phyloP scores from a whole-genome alignment of 2,888 invertebrate species.

The Lasioglossum pauxillum region DNA sequence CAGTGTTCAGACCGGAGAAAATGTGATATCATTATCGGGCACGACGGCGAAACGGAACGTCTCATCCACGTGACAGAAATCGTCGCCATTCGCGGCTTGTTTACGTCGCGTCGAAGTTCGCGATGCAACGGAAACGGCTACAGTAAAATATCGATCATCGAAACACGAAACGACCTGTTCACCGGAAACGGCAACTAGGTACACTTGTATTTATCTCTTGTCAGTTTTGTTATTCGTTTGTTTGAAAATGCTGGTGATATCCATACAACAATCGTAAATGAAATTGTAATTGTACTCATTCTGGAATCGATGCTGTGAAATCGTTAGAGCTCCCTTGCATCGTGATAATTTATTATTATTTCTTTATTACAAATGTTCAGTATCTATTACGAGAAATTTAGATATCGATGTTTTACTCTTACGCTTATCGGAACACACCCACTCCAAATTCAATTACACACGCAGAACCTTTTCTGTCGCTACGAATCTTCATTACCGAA shows the following conservation, averaged over 20 bases:
- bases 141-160: background rate
- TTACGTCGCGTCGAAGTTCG: constrained; percentile 23
- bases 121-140: background rate
- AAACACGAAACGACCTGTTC: background rate
- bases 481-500: background rate
- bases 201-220: background rate
- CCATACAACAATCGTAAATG: background rate
- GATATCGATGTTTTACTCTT: background rate
- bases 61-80: constrained; percentile 16
- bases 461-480: background rate
- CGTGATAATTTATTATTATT: background rate
- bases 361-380: background rate
- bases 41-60: constrained; percentile 12
- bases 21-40: constrained; percentile 14
- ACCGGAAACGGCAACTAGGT: background rate
- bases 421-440: background rate
- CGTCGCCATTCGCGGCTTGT: constrained; percentile 46
- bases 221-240: background rate
- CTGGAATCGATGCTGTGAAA: background rate
- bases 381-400: background rate
- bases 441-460: background rate
- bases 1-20: constrained; percentile 1
- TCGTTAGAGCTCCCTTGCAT: background rate
- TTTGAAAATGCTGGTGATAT: background rate
- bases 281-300: background rate